A percentile compares a stretch with the other conserved stretches of the same genome.
Conservation (phyloP, 2,113 vertebrate genomes). For the Nycticorax nycticorax region DNA sequence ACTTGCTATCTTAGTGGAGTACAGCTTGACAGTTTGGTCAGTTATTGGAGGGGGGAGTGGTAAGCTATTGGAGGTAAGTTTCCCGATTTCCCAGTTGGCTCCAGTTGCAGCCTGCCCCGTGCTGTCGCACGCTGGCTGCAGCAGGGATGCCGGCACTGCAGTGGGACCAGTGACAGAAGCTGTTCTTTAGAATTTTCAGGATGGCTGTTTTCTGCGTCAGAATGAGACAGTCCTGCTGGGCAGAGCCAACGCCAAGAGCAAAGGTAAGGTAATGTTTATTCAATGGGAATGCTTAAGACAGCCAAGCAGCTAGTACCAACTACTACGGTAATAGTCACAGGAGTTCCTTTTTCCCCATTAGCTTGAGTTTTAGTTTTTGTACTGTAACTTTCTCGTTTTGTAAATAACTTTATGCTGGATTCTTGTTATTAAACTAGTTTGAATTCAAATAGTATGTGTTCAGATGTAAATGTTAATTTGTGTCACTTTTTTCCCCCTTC, state of each 20-base stretch:
- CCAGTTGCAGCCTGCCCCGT: constrained; percentile 69
- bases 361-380: constrained; percentile 62
- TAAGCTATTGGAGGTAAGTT: constrained; percentile 75
- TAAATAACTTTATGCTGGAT: constrained; percentile 30
- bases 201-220: constrained; percentile 88
- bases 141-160: constrained; percentile 74
- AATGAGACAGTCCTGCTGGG: constrained; percentile 83
- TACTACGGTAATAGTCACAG: constrained; percentile 52
- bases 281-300: constrained; percentile 81
- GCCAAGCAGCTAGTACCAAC: constrained; percentile 56
- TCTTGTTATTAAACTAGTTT: constrained; percentile 35
- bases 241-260: constrained; percentile 83
- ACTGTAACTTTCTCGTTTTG: constrained; percentile 13
- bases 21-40: constrained; percentile 63
- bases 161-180: constrained; percentile 93
- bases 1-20: constrained; percentile 29
- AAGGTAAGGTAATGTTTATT: constrained; percentile 93
- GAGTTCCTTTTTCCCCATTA: constrained; percentile 44
- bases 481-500: constrained; percentile 10
- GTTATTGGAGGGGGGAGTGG: constrained; percentile 61
- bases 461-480: constrained; percentile 65
- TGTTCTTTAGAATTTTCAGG: constrained; percentile 96
- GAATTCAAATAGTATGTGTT: constrained; percentile 53
- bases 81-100: constrained; percentile 68
- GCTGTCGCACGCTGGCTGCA: constrained; percentile 68